Evolutionary conservation across 2,888 invertebrate genomes (phyloP).

Genomic region (Pachydiplax longipennis): DNA sequence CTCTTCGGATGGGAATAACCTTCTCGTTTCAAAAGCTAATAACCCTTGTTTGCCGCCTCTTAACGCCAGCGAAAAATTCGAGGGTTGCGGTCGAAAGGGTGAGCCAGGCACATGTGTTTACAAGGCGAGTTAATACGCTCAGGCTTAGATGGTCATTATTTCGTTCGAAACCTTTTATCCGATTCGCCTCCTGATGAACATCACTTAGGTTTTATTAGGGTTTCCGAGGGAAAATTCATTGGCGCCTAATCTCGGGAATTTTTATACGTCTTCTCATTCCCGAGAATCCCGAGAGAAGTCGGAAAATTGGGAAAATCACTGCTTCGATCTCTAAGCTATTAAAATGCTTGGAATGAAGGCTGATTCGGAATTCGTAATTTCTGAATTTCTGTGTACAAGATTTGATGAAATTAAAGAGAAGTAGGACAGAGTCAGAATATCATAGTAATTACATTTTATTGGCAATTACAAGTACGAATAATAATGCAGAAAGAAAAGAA

Average conservation of each 20-base stretch:
- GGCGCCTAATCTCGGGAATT: background rate
- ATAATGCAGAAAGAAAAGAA: too few relatives aligned
- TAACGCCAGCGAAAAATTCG: background rate
- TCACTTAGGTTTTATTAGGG: slow-evolving; percentile 6
- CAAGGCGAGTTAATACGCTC: background rate
- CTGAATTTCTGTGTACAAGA: too few relatives aligned
- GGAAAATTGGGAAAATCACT: too few relatives aligned
- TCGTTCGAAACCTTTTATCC: background rate
- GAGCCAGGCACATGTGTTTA: background rate
- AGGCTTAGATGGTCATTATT: background rate
- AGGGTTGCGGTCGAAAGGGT: background rate
- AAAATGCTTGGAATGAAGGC: too few relatives aligned
- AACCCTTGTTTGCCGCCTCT: background rate
- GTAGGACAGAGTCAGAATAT: too few relatives aligned
- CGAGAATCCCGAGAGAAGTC: too few relatives aligned
- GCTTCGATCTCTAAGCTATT: too few relatives aligned
- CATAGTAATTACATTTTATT: too few relatives aligned
- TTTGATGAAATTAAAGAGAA: too few relatives aligned
- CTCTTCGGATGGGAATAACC: background rate
- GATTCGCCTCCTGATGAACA: background rate
- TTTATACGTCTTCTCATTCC: too few relatives aligned
- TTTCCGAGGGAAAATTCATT: background rate
- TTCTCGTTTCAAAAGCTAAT: background rate
- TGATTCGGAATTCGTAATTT: too few relatives aligned
- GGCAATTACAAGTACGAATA: too few relatives aligned